These are phyloP conservation scores for Protodeltote pygarga DNA, from an alignment of 2,888 invertebrate genomes.

Conservation along the genomic window DNA sequence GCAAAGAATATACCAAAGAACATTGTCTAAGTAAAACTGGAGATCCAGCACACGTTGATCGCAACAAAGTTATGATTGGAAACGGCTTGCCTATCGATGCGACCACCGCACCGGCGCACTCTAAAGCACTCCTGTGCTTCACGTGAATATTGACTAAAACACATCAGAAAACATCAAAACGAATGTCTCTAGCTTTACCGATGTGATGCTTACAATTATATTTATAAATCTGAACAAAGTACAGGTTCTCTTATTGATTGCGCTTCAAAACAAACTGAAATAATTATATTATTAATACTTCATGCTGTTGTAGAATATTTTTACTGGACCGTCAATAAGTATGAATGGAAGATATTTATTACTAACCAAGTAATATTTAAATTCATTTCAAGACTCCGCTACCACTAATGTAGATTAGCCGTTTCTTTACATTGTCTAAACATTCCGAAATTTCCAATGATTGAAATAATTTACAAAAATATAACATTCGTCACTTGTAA, in stretches of 20 bases:
- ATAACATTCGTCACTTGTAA: conserved; percentile 72
- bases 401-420: conserved; percentile 65
- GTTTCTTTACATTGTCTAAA: conserved; percentile 60
- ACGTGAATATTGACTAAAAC: conserved; percentile 26
- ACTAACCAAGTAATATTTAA: conserved; percentile 39
- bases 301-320: conserved; percentile 32
- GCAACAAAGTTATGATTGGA: conserved; percentile 62
- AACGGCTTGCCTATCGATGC: conserved; percentile 66
- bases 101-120: conserved; percentile 20
- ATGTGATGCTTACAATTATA: conserved; percentile 16
- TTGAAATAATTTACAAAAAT: conserved; percentile 81
- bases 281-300: too few species aligned
- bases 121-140: conserved; percentile 15
- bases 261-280: conserved; percentile 28
- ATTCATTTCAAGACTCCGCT: conserved; percentile 44
- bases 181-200: conserved; percentile 15
- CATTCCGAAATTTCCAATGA: conserved; percentile 63
- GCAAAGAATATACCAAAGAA: conserved; percentile 83
- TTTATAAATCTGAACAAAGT: conserved; percentile 14
- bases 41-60: conserved; percentile 70
- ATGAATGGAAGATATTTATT: conserved; percentile 50
- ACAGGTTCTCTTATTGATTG: conserved; percentile 28
- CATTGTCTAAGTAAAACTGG: conserved; percentile 74
- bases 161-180: conserved; percentile 22
- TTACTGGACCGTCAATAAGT: conserved; percentile 29